Base-by-base conservation (phyloP, 2,797 vertebrate genomes). In the Micromesistius poutassou region DNA sequence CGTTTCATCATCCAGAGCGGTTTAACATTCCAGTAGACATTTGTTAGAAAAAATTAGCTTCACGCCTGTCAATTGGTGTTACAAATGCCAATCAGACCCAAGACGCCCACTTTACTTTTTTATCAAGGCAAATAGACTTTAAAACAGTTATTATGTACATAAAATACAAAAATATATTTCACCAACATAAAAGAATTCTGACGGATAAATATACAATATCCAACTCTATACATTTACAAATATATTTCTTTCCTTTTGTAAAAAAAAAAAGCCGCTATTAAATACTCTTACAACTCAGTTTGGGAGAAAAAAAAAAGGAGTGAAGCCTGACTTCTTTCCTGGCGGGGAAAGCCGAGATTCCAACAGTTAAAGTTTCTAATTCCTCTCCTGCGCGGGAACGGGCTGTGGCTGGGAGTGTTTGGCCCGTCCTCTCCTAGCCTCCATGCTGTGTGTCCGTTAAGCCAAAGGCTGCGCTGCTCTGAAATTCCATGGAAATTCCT, bases 121-220 rank as follows among this genome's bases (percentile, higher is more conserved):
- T 71, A 82, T 79, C 77, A 81, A 86, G 25, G 75, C 74, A 83
- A 88, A 90, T 85, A 89, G 74, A 91, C 86, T 91, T 81, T 89
- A 72, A 86, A 87, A 87, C 86, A 82, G 85, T 82, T 80, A 85
- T 80, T 93, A 94, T 95, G 92, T 94, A 95, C 93, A 94, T 73
- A 81, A 91, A 87, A 94, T 98, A 99, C 92, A 98, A 98, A 98
- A 98, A 99, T 97, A 98, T 95, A 98, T 95, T 96, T 95, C 93
- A 93, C 87, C 68, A 30, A 71, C 55, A 62, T 22, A 71, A 71
- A 88, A 90, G 93, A 83, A 91, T 85, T 77, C 86, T 93, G 92
- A 92, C 73, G 80, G 76, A 91, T 89, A 89, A 77, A 92, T 92
- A 84, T 93, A 94, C 92, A 94, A 90, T 93, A 92, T 93, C 91